Evolutionary conservation across 2,113 vertebrate genomes (phyloP).

Genomic region (Lota lota): DNA sequence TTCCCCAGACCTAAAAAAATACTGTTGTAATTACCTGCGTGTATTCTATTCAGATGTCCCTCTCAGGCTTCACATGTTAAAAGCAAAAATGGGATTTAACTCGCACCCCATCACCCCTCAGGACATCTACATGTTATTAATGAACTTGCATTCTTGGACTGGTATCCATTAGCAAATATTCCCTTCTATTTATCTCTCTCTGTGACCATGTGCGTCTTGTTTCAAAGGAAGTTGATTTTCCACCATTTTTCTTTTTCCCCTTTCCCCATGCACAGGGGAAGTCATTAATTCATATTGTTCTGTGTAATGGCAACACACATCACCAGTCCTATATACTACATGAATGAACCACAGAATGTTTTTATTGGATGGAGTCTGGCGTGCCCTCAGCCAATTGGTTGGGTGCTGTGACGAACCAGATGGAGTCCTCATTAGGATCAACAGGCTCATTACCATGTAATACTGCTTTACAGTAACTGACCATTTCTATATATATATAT

Average conservation of each 20-base stretch:
- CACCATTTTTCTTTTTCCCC: slow-evolving; percentile 15
- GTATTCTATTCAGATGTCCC: slow-evolving; percentile 34
- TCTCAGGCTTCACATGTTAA: slow-evolving; percentile 38
- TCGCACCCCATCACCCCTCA: slow-evolving; percentile 23
- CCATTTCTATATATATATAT: too few relatives aligned
- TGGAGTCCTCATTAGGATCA: too few relatives aligned
- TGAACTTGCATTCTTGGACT: slow-evolving; percentile 56
- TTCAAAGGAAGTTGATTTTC: slow-evolving; percentile 27
- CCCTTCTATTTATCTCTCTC: slow-evolving; percentile 56
- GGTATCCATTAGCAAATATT: slow-evolving; percentile 34
- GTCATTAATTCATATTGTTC: too few relatives aligned
- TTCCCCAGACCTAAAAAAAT: slow-evolving; percentile 27
- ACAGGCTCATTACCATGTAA: too few relatives aligned
- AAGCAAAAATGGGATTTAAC: slow-evolving; percentile 16
- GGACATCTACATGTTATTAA: slow-evolving; percentile 27
- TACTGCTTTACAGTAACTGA: too few relatives aligned
- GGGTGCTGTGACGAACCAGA: too few relatives aligned
- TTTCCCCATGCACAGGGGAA: slow-evolving; percentile 1
- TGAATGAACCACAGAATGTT: too few relatives aligned
- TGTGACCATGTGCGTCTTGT: slow-evolving; percentile 18
- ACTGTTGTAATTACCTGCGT: background rate
- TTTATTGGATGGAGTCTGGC: too few relatives aligned
- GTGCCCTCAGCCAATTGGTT: too few relatives aligned
- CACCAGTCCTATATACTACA: too few relatives aligned
- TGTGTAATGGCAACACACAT: slow-evolving; percentile 2